Base-by-base conservation (phyloP, 30 jellyfish, hydroid and myxozoan genomes). In the Cassiopea andromeda region DNA sequence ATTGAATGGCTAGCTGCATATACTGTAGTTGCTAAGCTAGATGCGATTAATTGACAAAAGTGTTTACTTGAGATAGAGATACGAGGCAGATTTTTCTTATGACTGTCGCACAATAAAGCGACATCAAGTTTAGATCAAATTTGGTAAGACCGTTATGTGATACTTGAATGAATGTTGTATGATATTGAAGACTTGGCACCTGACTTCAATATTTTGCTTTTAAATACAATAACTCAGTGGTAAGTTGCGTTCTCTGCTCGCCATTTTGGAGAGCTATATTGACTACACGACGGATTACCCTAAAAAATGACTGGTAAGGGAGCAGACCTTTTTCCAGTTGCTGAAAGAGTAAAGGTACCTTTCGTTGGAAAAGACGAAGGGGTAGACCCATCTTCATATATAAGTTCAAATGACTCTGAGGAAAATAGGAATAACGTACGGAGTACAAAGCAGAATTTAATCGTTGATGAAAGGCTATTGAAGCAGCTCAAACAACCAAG, bases 321-420 rank as follows among this genome's bases (percentile, higher is more conserved):
- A 48, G 94, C 94, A 78, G 60, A 67, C 57, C 59, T 87, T 1
- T 87, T 87, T 58, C 90, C 94, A 38, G 94, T 87, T 54, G 94
- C 94, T 1, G 61, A 82, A 77, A 90, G 94, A 27, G 94, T 87
- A 17, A 89, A 87, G 46, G 44, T 77, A 38, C 94, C 94, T 18
- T 87, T 87, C 70, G 86, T 87, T 77, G 94, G 94, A 44, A 87
- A 54, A 69, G 94, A 78, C 45, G 49, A 60, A 4, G 18, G 46
- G 59, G 16, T 15, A 6, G 75, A 68, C 54, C 57, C 61, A 27
- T 5, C 7, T 46, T 73, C 74, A 44, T 15, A 49, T 27, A 44
- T 17, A 1, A 68, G 58, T 45, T 3, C 50, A 13, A 17, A 5
- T 48, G 70, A 43, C 12, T 48, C 69, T 14, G 74, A 19, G 59